A percentile compares a stretch with the other conserved stretches of the same genome.
Evolutionary conservation across 2,888 invertebrate species (phyloP).

Genomic region (Plagodis pulveraria): DNA sequence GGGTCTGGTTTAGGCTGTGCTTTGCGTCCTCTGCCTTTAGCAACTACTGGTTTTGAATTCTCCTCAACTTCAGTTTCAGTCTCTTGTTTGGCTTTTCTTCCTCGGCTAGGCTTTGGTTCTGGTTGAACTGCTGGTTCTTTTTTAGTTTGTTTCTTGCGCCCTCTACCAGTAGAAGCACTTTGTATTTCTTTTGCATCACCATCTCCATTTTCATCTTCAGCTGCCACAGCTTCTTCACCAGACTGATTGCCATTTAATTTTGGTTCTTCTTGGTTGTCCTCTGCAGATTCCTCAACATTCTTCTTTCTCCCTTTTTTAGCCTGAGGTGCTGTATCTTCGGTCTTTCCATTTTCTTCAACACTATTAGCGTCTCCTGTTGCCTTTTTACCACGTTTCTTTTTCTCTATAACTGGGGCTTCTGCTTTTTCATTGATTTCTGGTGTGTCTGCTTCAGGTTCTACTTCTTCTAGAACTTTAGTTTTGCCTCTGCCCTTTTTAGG

Average conservation of each 20-base stretch:
- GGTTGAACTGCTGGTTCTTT: conserved; percentile 55
- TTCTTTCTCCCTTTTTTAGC: conserved; percentile 72
- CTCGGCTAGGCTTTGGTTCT: conserved; percentile 54
- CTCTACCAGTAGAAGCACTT: conserved; percentile 48
- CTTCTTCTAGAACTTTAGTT: conserved; percentile 58
- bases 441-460: conserved; percentile 45
- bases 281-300: conserved; percentile 46
- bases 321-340: conserved; percentile 55
- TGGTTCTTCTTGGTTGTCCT: conserved; percentile 47
- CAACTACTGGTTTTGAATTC: conserved; percentile 57
- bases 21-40: conserved; percentile 66
- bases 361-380: conserved; percentile 49
- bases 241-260: conserved; percentile 57
- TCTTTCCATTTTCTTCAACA: conserved; percentile 50
- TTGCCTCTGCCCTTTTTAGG: conserved; percentile 72
- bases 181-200: conserved; percentile 53
- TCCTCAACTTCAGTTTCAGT: conserved; percentile 49
- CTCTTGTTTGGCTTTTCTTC: conserved; percentile 62
- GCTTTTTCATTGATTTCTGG: conserved; percentile 40
- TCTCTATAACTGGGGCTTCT: conserved; percentile 44
- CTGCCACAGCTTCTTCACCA: conserved; percentile 60
- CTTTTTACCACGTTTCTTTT: conserved; percentile 70
- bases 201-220: conserved; percentile 62
- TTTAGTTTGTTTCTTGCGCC: conserved; percentile 66
- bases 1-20: conserved; percentile 51